These are phyloP conservation scores for Bombylius discolor DNA, from an alignment of 2,888 invertebrate species.

Conservation along the genomic window DNA sequence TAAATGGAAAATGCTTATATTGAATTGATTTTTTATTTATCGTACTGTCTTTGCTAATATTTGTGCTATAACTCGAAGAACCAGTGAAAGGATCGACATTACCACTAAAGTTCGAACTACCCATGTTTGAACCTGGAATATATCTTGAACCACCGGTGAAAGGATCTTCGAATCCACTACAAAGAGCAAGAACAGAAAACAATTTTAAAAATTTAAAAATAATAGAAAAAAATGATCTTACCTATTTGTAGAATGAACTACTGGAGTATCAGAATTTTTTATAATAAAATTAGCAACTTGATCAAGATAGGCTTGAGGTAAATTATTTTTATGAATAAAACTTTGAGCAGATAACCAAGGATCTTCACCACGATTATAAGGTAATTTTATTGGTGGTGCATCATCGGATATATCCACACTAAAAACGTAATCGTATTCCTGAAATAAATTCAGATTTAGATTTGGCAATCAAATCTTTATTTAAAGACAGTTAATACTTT, in stretches of 20 bases:
- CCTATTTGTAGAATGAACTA: conserved; percentile 17
- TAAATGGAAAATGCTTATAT: conserved; percentile 34
- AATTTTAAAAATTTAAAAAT: not conserved
- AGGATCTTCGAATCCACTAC: conserved; percentile 46
- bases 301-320: conserved; percentile 78
- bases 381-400: conserved; percentile 74
- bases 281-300: conserved; percentile 88
- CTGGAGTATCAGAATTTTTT: conserved; percentile 48
- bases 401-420: conserved; percentile 91
- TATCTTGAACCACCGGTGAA: conserved; percentile 56
- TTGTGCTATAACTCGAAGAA: conserved; percentile 54
- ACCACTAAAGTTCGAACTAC: conserved; percentile 25
- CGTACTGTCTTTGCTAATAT: conserved; percentile 23
- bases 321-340: conserved; percentile 72
- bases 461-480: not conserved
- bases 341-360: conserved; percentile 84
- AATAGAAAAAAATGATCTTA: conserved; percentile 2
- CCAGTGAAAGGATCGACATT: conserved; percentile 57
- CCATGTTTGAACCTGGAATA: conserved; percentile 41
- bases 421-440: conserved; percentile 89
- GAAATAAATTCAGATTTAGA: not conserved
- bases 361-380: conserved; percentile 81
- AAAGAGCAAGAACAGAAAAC: not conserved
- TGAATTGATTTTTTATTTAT: not conserved
- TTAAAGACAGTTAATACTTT: conserved; percentile 31